phyloP scores from a whole-genome alignment of 2,888 invertebrate species.

The Trissolcus brochymenae region DNA sequence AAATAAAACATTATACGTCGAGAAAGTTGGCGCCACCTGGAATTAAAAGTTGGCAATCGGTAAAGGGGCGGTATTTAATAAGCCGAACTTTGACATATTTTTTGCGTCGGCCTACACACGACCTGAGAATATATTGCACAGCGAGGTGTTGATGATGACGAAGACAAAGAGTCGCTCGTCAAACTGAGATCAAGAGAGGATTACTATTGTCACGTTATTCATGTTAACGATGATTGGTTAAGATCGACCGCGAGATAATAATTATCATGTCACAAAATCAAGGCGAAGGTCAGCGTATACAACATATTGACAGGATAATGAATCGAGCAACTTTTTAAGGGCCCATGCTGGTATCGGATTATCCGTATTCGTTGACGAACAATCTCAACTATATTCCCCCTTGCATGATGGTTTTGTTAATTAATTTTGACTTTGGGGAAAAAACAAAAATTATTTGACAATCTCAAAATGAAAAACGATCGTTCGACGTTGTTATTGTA shows the following conservation, averaged over 20 bases:
- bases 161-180: conserved; percentile 57
- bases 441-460: background rate
- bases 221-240: conserved; percentile 74
- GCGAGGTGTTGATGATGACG: conserved; percentile 60
- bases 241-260: conserved; percentile 72
- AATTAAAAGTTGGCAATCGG: conserved; percentile 38
- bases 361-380: conserved; percentile 32
- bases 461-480: too few species aligned
- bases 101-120: conserved; percentile 53
- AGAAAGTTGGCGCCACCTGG: conserved; percentile 26
- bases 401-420: conserved; percentile 4
- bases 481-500: too few species aligned
- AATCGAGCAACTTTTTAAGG: conserved; percentile 65
- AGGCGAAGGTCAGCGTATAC: conserved; percentile 73
- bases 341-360: conserved; percentile 52
- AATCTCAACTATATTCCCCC: conserved; percentile 28
- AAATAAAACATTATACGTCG: conserved; percentile 32
- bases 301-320: conserved; percentile 75
- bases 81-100: conserved; percentile 25
- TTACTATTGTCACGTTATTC: conserved; percentile 74
- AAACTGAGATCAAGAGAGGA: conserved; percentile 64
- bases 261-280: conserved; percentile 72
- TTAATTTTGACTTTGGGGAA: conserved; percentile 1
- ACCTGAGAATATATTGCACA: conserved; percentile 26
- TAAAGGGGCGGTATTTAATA: conserved; percentile 42